These are phyloP conservation scores for Esperia sulphurella DNA, from an alignment of 2,888 invertebrate species.

Conservation along the genomic window DNA sequence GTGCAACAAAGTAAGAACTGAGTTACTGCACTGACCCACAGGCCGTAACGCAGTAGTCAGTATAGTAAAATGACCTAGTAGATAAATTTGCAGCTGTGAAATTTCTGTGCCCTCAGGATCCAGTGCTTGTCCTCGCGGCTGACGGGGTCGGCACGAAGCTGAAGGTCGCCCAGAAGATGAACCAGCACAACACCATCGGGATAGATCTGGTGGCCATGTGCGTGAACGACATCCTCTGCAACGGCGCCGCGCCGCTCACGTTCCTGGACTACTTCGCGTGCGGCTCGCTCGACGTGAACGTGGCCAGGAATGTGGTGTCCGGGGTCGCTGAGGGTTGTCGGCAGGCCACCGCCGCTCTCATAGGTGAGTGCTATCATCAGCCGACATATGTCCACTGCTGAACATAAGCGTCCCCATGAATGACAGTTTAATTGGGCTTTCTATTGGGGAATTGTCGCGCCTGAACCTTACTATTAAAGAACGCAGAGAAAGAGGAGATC, in stretches of 20 bases:
- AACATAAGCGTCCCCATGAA: no score
- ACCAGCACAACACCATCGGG: constrained; percentile 90
- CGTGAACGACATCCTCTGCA: constrained; percentile 97
- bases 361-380: no score
- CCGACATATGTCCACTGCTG: no score
- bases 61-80: no score
- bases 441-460: no score
- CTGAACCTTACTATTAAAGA: no score
- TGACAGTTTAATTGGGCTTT: no score
- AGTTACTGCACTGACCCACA: no score
- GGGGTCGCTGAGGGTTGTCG: constrained; percentile 92
- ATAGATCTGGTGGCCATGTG: constrained; percentile 99
- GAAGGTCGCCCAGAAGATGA: constrained; percentile 90
- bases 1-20: no score
- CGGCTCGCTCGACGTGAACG: constrained; percentile 85
- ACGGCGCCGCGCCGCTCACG: constrained; percentile 96
- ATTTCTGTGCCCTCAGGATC: constrained; percentile 73
- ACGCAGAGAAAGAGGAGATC: no score
- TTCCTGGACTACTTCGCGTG: constrained; percentile 98
- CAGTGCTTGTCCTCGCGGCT: constrained; percentile 94
- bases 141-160: constrained; percentile 99
- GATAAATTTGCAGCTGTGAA: no score
- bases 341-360: constrained; percentile 89
- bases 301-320: constrained; percentile 84
- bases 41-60: no score